phyloP scores from a whole-genome alignment of 2,797 vertebrate genomes.

The Podarcis siculus region DNA sequence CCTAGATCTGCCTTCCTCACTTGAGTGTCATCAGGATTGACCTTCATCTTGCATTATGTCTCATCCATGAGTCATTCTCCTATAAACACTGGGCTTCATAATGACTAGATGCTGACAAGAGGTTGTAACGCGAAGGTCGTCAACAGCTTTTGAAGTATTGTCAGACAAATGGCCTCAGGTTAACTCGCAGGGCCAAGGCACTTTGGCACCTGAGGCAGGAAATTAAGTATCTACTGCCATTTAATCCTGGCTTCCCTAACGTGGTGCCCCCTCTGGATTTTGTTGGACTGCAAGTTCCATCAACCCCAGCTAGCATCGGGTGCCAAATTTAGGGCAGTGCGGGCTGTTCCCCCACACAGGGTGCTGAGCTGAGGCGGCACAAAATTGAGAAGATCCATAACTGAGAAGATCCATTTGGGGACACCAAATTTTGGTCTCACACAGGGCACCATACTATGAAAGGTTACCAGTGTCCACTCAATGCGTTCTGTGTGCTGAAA shows the following conservation, averaged over 20 bases:
- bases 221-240: neutral
- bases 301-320: no score
- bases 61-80: slow-evolving; percentile 1
- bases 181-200: neutral
- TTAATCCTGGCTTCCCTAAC: neutral
- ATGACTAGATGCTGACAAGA: neutral
- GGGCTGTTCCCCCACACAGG: rapidly evolving
- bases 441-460: no score
- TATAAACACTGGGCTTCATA: neutral
- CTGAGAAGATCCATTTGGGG: no score
- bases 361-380: no score
- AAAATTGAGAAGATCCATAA: no score
- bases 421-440: no score
- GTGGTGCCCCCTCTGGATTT: neutral
- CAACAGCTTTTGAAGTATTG: neutral
- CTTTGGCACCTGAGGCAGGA: neutral
- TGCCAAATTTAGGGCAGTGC: no score
- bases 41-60: neutral
- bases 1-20: neutral
- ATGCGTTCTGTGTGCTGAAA: no score
- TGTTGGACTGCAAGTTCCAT: neutral
- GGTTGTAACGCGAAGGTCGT: neutral
- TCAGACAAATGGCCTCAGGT: neutral
- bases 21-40: neutral
- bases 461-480: no score